A percentile compares a stretch with the other conserved stretches of the same genome.
These are phyloP conservation scores for Dysidea cf. avara DNA, from an alignment of 37 sponge, comb jelly and placozoan genomes.

Conservation along the genomic window DNA sequence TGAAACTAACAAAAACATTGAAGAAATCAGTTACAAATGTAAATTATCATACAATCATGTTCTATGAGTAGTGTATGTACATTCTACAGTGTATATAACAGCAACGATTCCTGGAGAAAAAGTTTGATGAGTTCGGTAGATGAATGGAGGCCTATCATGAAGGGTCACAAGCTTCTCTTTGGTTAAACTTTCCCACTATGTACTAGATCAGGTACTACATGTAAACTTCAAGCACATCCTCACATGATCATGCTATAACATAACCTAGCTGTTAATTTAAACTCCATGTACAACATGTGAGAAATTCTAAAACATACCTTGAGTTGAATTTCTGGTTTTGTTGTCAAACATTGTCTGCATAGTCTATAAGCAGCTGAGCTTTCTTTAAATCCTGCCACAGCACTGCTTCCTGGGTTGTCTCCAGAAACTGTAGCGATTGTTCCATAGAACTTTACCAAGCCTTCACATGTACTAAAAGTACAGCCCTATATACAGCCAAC, in stretches of 20 bases:
- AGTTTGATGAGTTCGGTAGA: too few relatives aligned
- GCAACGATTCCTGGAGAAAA: too few relatives aligned
- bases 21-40: background rate
- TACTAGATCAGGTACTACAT: too few relatives aligned
- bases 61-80: too few relatives aligned
- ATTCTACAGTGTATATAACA: too few relatives aligned
- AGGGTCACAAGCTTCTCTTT: too few relatives aligned
- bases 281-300: background rate
- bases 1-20: constrained; percentile 11
- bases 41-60: too few relatives aligned
- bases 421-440: constrained; percentile 19
- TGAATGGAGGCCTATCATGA: too few relatives aligned
- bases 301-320: background rate
- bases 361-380: constrained; percentile 7
- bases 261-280: too few relatives aligned
- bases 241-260: too few relatives aligned
- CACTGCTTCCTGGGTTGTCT: constrained; percentile 31
- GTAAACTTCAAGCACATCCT: too few relatives aligned
- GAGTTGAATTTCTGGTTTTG: background rate
- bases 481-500: background rate
- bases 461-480: constrained; percentile 6
- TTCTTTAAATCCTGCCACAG: constrained; percentile 31
- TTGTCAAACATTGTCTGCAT: constrained; percentile 31
- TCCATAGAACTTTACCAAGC: background rate
- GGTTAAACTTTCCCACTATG: too few relatives aligned